Evolutionary conservation across 2,113 vertebrate genomes (phyloP).

Genomic region (Toxotes jaculatrix): DNA sequence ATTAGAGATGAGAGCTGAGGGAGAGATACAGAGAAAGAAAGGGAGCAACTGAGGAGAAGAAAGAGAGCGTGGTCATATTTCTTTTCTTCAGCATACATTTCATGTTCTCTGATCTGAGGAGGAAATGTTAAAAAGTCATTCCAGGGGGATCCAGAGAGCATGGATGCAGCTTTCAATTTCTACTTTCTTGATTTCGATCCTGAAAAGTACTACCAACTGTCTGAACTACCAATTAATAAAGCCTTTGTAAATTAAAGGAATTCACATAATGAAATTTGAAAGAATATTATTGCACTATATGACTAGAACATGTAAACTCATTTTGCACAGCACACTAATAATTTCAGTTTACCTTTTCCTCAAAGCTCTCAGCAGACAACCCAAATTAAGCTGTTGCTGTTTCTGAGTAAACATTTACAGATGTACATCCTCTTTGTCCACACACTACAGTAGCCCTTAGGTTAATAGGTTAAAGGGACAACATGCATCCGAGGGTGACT

Average conservation of each 20-base stretch:
- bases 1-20: slow-evolving; percentile 54
- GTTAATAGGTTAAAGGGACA: slow-evolving; percentile 1
- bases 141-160: slow-evolving; percentile 82
- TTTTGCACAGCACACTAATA: background rate
- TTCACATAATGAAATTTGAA: background rate
- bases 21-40: slow-evolving; percentile 41
- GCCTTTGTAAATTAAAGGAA: slow-evolving; percentile 17
- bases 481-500: background rate
- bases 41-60: slow-evolving; percentile 36
- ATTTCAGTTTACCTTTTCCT: background rate
- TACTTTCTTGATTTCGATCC: slow-evolving; percentile 33
- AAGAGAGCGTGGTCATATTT: slow-evolving; percentile 39
- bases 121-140: slow-evolving; percentile 83
- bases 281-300: background rate
- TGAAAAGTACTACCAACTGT: slow-evolving; percentile 36
- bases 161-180: slow-evolving; percentile 41
- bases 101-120: slow-evolving; percentile 64
- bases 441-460: background rate
- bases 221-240: slow-evolving; percentile 28
- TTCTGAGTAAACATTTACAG: background rate
- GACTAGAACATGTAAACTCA: background rate
- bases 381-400: slow-evolving; percentile 7
- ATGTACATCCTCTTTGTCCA: background rate
- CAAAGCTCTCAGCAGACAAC: slow-evolving; percentile 33
- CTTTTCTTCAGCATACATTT: slow-evolving; percentile 55